Evolutionary conservation across 2,797 vertebrate species (phyloP), one percentile per base, ranked within the genome.

Genomic region (Hippoglossus hippoglossus): DNA sequence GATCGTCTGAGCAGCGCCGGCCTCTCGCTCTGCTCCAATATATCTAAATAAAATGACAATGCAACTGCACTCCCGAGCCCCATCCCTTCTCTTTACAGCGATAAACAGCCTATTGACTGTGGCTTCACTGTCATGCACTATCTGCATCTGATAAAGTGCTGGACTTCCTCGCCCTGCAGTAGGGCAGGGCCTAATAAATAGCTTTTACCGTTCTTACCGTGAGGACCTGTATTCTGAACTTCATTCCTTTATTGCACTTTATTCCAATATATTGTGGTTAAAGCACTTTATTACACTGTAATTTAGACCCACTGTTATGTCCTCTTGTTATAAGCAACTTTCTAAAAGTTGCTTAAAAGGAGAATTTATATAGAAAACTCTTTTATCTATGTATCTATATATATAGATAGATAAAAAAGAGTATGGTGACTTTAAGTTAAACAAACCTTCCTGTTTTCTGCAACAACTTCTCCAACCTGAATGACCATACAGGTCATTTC

Each of bases 1-100:
- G 92, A 83, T 85, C 85, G 82, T 91, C 89, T 82, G 78, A 86
- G 83, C 90, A 80, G 86, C 68, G 54, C 75, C 71, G 90, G 82
- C 89, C 82, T 55, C 87, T 87, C 82, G 81, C 85, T 82, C 88
- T 88, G 87, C 89, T 91, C 88, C 87, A 91, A 91, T 92, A 93
- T 83, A 85, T 93, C 91, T 93, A 86, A 93, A 93, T 95, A 93
- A 94, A 95, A 91, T 93, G 94, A 95, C 92, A 95, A 92, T 93
- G 86, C 92, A 92, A 95, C 85, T 80, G 87, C 72, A 74, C 94
- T 91, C 93, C 79, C 8, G 92, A 92, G 94, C 84, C 89, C 84
- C 89, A 75, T 94, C 94, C 86, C 86, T 93, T 88, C 68, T 84
- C 85, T 54, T 70, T 46, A 71, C 84, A 85, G 90, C 51, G 87